Evolutionary conservation across 2,888 invertebrate genomes (phyloP), one percentile per base, ranked within the genome.

Genomic region (Ophraella communa): DNA sequence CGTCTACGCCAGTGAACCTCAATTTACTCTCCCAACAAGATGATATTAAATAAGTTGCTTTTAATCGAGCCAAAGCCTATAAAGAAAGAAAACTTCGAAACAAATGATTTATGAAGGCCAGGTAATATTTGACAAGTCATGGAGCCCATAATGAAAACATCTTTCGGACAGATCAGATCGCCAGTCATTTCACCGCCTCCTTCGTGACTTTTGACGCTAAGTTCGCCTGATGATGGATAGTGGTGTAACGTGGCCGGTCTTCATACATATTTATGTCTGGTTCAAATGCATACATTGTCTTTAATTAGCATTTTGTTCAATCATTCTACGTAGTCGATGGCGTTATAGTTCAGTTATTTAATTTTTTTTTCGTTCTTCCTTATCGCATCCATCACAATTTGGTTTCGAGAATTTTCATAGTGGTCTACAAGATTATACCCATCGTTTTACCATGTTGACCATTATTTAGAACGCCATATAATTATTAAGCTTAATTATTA

Each of bases 151-250:
- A 82, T 82, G 81, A 81, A 82, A 82, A 82, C 81, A 82, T 82
- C 82, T 81, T 79, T 78, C 78, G 78, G 81, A 81, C 81, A 81
- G 81, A 81, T 82, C 81, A 81, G 81, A 81, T 82, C 81, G 82
- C 82, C 80, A 82, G 82, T 82, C 81, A 82, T 79, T 82, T 81
- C 81, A 79, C 82, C 82, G 82, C 82, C 82, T 81, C 75, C 77
- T 80, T 81, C 81, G 82, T 82, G 81, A 82, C 82, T 82, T 82
- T 82, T 82, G 80, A 82, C 82, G 82, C 82, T 80, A 80, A 80
- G 79, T 75, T 77, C 71, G 73, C 69, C 69, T 75, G 79, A 80
- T 81, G 81, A 81, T 81, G 80, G 79, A 81, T 80, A 78, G 77
- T 78, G 73, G 73, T 72, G 68, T 71, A 72, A 72, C 72, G 67